Evolutionary conservation across 2,113 vertebrate species (phyloP).

Genomic region (Ovibos moschatus): DNA sequence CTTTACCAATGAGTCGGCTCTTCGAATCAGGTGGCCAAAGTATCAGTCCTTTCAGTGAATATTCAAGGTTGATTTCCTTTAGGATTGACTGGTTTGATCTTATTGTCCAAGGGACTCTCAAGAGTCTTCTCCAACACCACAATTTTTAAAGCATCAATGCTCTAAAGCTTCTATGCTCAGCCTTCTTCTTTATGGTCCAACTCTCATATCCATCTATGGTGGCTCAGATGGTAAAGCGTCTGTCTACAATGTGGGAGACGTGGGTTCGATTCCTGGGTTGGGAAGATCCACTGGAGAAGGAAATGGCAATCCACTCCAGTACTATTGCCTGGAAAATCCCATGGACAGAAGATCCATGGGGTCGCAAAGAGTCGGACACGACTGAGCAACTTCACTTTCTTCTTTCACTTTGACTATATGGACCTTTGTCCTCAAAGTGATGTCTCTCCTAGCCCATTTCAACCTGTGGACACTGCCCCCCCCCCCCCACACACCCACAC

Average conservation of each 20-base stretch:
- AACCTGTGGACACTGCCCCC: background rate
- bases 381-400: too few species aligned
- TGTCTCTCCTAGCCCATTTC: background rate
- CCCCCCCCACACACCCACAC: too few species aligned
- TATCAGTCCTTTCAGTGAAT: background rate
- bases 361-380: too few species aligned
- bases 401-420: background rate
- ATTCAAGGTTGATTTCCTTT: background rate
- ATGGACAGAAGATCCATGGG: too few species aligned
- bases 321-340: too few species aligned
- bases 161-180: background rate
- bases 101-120: background rate
- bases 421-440: background rate
- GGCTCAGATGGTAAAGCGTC: too few species aligned
- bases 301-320: too few species aligned
- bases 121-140: background rate
- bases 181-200: background rate
- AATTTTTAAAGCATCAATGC: background rate
- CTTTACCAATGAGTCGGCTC: background rate
- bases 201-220: background rate
- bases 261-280: too few species aligned
- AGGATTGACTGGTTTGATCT: background rate
- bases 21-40: background rate
- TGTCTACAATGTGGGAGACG: too few species aligned
- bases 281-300: too few species aligned